A percentile compares a stretch with the other conserved stretches of the same genome.
phyloP scores from a whole-genome alignment of 2,888 invertebrate genomes.

The Latheticus oryzae region DNA sequence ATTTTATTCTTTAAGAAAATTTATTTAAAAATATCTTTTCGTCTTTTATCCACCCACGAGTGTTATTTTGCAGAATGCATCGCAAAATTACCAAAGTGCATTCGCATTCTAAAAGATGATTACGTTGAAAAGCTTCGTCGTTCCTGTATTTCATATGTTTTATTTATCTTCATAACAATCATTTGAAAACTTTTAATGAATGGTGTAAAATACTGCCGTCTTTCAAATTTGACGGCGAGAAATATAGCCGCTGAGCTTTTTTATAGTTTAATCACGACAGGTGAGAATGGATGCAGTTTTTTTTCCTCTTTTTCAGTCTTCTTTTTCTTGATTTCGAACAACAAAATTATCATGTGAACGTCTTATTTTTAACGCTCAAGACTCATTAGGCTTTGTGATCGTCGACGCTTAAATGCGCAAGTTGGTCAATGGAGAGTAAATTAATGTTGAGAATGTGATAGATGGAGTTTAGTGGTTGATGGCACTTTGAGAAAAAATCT shows the following conservation, averaged over 20 bases:
- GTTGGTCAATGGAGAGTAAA: too few relatives aligned
- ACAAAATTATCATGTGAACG: conserved; percentile 20
- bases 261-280: conserved; percentile 37
- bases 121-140: conserved; percentile 33
- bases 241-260: conserved; percentile 35
- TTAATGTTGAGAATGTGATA: conserved; percentile 11
- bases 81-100: conserved; percentile 36
- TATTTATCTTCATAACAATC: conserved; percentile 40
- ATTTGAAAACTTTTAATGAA: conserved; percentile 40
- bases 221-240: conserved; percentile 40
- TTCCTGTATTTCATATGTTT: conserved; percentile 43
- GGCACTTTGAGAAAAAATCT: too few relatives aligned
- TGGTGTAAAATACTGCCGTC: conserved; percentile 41
- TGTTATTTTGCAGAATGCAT: too few relatives aligned
- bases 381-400: conserved; percentile 3
- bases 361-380: conserved; percentile 4
- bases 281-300: conserved; percentile 25
- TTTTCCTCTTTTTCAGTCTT: conserved; percentile 1
- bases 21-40: too few relatives aligned
- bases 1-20: too few relatives aligned
- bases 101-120: conserved; percentile 36
- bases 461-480: too few relatives aligned
- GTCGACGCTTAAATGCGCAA: conserved; percentile 3
- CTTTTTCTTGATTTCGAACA: conserved; percentile 4
- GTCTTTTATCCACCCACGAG: too few relatives aligned